These are phyloP conservation scores for Julus scanicus DNA, from an alignment of 2,888 invertebrate species.

Conservation along the genomic window DNA sequence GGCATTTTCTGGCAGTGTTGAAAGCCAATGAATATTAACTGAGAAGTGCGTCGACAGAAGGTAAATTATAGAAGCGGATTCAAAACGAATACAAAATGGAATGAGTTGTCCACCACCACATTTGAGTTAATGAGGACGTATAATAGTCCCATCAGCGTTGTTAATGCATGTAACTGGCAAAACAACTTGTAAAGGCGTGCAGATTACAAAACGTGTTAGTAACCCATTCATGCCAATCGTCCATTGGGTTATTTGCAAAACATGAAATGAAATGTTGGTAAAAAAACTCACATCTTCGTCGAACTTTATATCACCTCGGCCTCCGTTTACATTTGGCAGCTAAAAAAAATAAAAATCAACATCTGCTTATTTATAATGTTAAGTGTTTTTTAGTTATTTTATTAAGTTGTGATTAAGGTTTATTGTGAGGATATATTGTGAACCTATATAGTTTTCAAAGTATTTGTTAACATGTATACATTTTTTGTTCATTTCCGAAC, in stretches of 20 bases:
- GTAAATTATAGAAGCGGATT: too few relatives aligned
- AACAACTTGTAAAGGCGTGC: background rate
- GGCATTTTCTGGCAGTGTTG: too few relatives aligned
- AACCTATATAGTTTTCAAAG: too few relatives aligned
- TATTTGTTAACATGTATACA: too few relatives aligned
- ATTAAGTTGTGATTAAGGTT: background rate
- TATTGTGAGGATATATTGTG: too few relatives aligned
- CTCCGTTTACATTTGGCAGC: constrained; percentile 25
- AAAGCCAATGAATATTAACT: too few relatives aligned
- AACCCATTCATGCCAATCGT: background rate
- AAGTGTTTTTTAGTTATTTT: background rate
- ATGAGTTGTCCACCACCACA: background rate
- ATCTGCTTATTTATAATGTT: background rate
- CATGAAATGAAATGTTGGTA: background rate
- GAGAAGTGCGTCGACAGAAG: too few relatives aligned
- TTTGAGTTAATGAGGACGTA: background rate
- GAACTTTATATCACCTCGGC: constrained; percentile 39
- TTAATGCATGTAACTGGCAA: background rate
- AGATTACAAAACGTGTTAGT: background rate
- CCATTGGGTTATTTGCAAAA: background rate
- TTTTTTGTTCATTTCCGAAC: too few relatives aligned
- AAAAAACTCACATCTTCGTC: constrained; percentile 11
- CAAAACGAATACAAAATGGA: too few relatives aligned
- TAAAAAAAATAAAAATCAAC: constrained; percentile 5
- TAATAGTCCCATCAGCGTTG: background rate